phyloP scores from a whole-genome alignment of 2,113 vertebrate species.

The Eptesicus fuscus region DNA sequence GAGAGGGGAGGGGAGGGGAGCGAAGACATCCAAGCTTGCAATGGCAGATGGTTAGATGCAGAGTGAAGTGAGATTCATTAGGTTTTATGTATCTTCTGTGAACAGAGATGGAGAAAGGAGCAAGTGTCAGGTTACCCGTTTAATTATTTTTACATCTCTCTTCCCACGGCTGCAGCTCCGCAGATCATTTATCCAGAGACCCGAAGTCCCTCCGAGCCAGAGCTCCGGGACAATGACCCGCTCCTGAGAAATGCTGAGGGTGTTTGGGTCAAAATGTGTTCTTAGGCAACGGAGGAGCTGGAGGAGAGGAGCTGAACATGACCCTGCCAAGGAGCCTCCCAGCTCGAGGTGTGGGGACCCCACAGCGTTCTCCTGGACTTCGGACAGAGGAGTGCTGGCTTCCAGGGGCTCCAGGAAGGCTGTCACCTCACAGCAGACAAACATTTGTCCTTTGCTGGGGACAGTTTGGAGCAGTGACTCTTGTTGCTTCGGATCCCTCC shows the following conservation, averaged over 20 bases:
- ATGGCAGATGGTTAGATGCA: slow-evolving; percentile 13
- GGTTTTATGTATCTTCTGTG: slow-evolving; percentile 39
- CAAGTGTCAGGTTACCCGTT: slow-evolving; percentile 23
- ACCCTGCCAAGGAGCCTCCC: too few relatives aligned
- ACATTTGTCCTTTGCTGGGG: background rate
- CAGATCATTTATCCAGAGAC: background rate
- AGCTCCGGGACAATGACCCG: background rate
- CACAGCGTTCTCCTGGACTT: background rate
- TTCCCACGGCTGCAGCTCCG: background rate
- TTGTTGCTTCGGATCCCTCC: background rate
- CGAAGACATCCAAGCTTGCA: slow-evolving; percentile 11
- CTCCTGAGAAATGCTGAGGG: background rate
- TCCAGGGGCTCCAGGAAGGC: background rate
- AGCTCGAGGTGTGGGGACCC: background rate
- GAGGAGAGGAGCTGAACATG: too few relatives aligned
- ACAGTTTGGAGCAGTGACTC: background rate
- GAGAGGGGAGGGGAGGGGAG: background rate
- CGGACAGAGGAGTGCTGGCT: background rate
- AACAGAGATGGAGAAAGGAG: slow-evolving; percentile 23
- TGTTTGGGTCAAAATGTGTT: background rate
- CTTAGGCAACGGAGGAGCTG: background rate
- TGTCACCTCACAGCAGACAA: background rate
- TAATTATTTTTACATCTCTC: slow-evolving; percentile 37
- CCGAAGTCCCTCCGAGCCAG: background rate
- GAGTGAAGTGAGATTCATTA: slow-evolving; percentile 19